Evolutionary conservation across 2,888 invertebrate genomes (phyloP).

Genomic region (Iphiclides podalirius): DNA sequence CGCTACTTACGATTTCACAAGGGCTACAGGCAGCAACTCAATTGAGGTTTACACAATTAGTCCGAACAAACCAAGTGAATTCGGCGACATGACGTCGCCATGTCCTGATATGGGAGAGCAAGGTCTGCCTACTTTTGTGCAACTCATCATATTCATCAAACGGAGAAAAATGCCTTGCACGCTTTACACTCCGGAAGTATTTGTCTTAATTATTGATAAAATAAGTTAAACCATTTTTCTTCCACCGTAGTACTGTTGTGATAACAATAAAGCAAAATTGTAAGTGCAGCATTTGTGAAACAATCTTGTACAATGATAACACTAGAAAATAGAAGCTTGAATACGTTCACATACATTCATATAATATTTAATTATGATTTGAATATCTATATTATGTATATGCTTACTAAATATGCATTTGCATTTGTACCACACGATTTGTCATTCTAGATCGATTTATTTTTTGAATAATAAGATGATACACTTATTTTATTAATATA

Average conservation of each 20-base stretch:
- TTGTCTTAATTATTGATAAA: neutral
- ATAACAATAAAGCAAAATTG: neutral
- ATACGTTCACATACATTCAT: no score
- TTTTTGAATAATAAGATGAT: no score
- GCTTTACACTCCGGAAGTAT: neutral
- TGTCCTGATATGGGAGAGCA: constrained; percentile 11
- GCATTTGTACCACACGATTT: no score
- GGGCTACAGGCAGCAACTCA: constrained; percentile 13
- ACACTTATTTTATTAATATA: no score
- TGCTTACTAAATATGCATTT: no score
- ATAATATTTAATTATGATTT: no score
- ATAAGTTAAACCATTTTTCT: constrained; percentile 32
- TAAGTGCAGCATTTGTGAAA: neutral
- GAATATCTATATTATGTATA: no score
- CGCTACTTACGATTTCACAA: no score
- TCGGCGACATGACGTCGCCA: constrained; percentile 14
- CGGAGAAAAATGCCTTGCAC: constrained; percentile 13
- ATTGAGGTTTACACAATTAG: constrained; percentile 33
- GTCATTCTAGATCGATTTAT: no score
- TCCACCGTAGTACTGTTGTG: constrained; percentile 30
- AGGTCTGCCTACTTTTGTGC: constrained; percentile 42
- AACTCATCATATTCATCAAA: constrained; percentile 51
- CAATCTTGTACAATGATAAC: neutral
- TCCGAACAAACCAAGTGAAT: constrained; percentile 14
- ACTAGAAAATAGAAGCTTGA: no score